phyloP scores from a whole-genome alignment of 2,888 invertebrate genomes.

The Tachina grossa region DNA sequence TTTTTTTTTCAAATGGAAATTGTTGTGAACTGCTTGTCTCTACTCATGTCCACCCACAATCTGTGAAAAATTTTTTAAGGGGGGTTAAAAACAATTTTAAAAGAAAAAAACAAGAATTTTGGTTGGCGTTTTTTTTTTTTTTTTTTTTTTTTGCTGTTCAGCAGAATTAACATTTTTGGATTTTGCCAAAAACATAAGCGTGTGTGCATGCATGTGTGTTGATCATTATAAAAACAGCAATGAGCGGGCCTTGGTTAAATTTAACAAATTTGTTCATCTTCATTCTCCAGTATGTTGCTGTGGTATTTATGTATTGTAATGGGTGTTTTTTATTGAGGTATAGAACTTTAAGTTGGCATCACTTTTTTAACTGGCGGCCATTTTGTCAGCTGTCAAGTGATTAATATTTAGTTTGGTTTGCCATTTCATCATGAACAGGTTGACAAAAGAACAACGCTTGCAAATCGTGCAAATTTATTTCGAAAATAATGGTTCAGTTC shows the following conservation, averaged over 20 bases:
- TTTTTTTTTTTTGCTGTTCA: constrained; percentile 33
- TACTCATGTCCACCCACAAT: constrained; percentile 14
- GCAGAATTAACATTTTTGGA: constrained; percentile 61
- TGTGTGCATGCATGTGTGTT: constrained; percentile 12
- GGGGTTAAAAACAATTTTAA: constrained; percentile 54
- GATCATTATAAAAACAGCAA: constrained; percentile 30
- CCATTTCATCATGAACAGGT: too few species aligned
- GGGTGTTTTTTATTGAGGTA: too few species aligned
- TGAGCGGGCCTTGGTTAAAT: constrained; percentile 53
- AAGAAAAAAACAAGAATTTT: constrained; percentile 45
- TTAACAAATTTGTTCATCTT: constrained; percentile 28
- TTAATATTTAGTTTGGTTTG: too few species aligned
- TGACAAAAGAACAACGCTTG: too few species aligned
- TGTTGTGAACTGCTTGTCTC: constrained; percentile 41
- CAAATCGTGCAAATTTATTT: too few species aligned
- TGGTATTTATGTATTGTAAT: constrained; percentile 6
- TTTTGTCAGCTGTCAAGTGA: too few species aligned
- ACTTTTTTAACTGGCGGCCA: too few species aligned
- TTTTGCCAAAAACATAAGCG: constrained; percentile 46
- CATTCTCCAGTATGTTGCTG: constrained; percentile 30
- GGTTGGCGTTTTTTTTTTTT: constrained; percentile 10
- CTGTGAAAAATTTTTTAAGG: constrained; percentile 24
- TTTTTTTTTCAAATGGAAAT: constrained; percentile 54
- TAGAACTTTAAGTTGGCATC: too few species aligned
- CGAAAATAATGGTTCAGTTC: too few species aligned